Evolutionary conservation across 1,140 invertebrate genomes (phyloP).

Genomic region (Diplogasteroides magnus): DNA sequence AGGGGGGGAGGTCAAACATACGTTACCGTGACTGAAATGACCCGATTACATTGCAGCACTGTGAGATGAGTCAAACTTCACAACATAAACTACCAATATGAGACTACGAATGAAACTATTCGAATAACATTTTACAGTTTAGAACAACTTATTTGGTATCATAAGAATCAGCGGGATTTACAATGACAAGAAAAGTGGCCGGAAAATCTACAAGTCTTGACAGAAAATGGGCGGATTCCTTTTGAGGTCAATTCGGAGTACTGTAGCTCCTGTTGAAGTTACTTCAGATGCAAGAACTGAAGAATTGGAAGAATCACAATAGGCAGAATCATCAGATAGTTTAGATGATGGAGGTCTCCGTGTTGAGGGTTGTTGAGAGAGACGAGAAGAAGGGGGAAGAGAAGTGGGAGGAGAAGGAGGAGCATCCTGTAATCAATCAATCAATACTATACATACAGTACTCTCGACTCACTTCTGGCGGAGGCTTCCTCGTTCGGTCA

Average conservation of each 20-base stretch:
- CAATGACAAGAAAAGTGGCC: background rate
- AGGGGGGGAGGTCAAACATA: too few species aligned
- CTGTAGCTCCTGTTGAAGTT: conserved; percentile 19
- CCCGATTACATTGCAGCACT: too few species aligned
- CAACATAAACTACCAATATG: background rate
- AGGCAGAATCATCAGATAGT: conserved; percentile 22
- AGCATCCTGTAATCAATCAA: conserved; percentile 2
- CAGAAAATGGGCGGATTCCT: conserved; percentile 7
- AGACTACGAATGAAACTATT: background rate
- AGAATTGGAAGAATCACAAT: conserved; percentile 27
- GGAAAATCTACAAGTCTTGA: conserved; percentile 17
- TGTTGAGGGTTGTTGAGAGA: conserved; percentile 12
- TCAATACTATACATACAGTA: background rate
- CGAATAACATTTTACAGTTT: too few species aligned
- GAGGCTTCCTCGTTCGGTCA: conserved; percentile 2
- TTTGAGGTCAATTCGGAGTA: conserved; percentile 23
- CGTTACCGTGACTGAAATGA: too few species aligned
- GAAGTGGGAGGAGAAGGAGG: conserved; percentile 19
- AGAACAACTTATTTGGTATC: too few species aligned
- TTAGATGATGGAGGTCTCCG: conserved; percentile 1
- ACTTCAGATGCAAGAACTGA: conserved; percentile 24
- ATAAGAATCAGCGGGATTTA: background rate
- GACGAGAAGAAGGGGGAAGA: conserved; percentile 19
- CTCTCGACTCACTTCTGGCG: background rate
- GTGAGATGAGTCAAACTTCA: too few species aligned